Conservation (phyloP, 1,140 invertebrate species). For the Patella vulgata region DNA sequence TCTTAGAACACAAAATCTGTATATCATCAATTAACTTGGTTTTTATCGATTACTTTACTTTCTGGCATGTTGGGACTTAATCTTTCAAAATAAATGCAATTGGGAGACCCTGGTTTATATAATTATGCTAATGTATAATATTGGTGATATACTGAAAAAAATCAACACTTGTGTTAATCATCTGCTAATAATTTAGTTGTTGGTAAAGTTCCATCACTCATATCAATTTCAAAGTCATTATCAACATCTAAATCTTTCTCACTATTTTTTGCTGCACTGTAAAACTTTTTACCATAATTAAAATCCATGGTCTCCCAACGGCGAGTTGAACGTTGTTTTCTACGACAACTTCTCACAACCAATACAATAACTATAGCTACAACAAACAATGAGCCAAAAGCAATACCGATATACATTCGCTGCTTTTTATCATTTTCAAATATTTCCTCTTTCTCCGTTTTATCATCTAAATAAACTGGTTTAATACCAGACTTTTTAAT, state of each 20-base stretch:
- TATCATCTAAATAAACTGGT: conserved; percentile 4
- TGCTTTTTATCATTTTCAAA: conserved; percentile 11
- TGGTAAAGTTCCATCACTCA: conserved; percentile 28
- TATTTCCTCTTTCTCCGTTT: background rate
- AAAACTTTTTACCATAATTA: conserved; percentile 32
- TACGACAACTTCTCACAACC: conserved; percentile 10
- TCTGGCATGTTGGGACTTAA: too few relatives aligned
- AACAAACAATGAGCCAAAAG: conserved; percentile 9
- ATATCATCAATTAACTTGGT: too few relatives aligned
- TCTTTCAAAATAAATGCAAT: too few relatives aligned
- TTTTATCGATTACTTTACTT: too few relatives aligned
- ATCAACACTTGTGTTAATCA: too few relatives aligned
- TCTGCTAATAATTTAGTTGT: conserved; percentile 29
- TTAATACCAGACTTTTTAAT: conserved; percentile 17
- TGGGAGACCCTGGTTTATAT: too few relatives aligned
- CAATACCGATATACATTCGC: conserved; percentile 21
- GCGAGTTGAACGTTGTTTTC: conserved; percentile 3
- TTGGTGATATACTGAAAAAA: too few relatives aligned
- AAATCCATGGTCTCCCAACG: conserved; percentile 33
- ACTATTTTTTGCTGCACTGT: conserved; percentile 6
- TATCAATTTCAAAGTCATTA: conserved; percentile 34
- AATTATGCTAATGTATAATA: too few relatives aligned
- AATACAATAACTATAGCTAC: conserved; percentile 9
- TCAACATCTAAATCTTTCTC: conserved; percentile 25
- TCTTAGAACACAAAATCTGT: too few relatives aligned